phyloP scores from a whole-genome alignment of 2,888 invertebrate species.

The Notodonta dromedarius region DNA sequence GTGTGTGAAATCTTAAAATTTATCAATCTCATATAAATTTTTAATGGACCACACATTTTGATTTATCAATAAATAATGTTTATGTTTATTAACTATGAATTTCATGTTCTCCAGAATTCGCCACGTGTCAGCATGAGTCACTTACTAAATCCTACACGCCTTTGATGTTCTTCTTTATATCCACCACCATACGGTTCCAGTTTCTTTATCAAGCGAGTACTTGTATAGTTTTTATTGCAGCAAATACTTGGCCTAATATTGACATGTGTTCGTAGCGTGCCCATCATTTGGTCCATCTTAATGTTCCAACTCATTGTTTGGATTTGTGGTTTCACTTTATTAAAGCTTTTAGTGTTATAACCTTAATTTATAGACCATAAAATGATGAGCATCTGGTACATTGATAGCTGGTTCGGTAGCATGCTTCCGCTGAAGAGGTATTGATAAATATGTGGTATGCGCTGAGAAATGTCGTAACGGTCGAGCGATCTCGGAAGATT shows the following conservation, averaged over 20 bases:
- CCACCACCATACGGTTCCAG: slow-evolving; percentile 11
- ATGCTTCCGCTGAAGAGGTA: background rate
- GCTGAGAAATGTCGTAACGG: background rate
- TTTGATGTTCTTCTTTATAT: slow-evolving; percentile 10
- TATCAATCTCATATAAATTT: background rate
- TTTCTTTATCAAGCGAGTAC: slow-evolving; percentile 9
- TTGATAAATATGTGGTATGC: background rate
- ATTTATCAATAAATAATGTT: background rate
- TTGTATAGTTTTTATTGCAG: slow-evolving; percentile 32
- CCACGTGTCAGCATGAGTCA: slow-evolving; percentile 25
- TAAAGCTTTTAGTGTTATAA: slow-evolving; percentile 43
- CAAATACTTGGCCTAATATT: slow-evolving; percentile 41
- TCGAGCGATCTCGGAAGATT: background rate
- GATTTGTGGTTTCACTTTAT: slow-evolving; percentile 45
- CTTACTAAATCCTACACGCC: slow-evolving; percentile 7
- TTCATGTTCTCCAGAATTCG: slow-evolving; percentile 21
- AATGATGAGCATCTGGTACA: slow-evolving; percentile 39
- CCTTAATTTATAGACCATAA: slow-evolving; percentile 41
- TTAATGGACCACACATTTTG: slow-evolving; percentile 1
- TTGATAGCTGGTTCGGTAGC: slow-evolving; percentile 19
- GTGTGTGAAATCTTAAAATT: too few relatives aligned
- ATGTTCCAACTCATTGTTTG: slow-evolving; percentile 41
- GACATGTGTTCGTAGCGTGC: slow-evolving; percentile 42
- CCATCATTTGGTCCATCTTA: slow-evolving; percentile 27
- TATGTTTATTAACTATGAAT: slow-evolving; percentile 12